A percentile compares a stretch with the other conserved stretches of the same genome.
These are phyloP conservation scores for Takifugu flavidus DNA, from an alignment of 2,113 vertebrate species.

Conservation along the genomic window DNA sequence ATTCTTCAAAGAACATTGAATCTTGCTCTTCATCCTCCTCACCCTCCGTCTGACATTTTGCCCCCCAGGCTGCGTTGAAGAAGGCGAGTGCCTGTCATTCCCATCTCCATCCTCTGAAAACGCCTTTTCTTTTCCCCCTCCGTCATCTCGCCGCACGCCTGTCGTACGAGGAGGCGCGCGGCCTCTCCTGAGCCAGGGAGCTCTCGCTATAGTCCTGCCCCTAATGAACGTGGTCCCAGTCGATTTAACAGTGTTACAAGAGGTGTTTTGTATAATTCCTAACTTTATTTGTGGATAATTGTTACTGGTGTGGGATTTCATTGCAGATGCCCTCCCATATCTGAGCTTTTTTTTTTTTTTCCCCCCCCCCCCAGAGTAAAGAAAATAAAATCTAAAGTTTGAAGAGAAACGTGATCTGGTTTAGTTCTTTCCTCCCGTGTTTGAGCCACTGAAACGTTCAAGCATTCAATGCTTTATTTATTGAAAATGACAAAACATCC, in stretches of 20 bases:
- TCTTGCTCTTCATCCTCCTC: slow-evolving; percentile 5
- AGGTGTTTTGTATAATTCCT: slow-evolving; percentile 84
- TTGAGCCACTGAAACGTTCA: slow-evolving; percentile 10
- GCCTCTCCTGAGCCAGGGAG: slow-evolving; percentile 80
- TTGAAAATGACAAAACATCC: slow-evolving; percentile 77
- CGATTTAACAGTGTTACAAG: slow-evolving; percentile 92
- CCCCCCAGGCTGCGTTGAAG: neutral
- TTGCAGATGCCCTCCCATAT: slow-evolving; percentile 78
- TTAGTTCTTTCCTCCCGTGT: neutral
- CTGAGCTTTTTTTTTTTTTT: slow-evolving; percentile 76
- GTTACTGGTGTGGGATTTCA: slow-evolving; percentile 88
- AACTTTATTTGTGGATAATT: slow-evolving; percentile 90
- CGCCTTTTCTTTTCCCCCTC: slow-evolving; percentile 17
- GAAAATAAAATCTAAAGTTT: slow-evolving; percentile 62
- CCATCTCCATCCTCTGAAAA: slow-evolving; percentile 40
- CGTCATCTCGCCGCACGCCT: slow-evolving; percentile 53
- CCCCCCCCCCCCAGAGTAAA: slow-evolving; percentile 42
- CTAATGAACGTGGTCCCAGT: slow-evolving; percentile 75
- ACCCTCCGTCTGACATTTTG: neutral
- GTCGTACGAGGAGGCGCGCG: slow-evolving; percentile 43
- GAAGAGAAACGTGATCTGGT: slow-evolving; percentile 20
- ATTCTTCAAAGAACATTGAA: neutral
- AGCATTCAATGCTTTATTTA: slow-evolving; percentile 76
- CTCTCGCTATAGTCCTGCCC: slow-evolving; percentile 80
- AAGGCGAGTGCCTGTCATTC: slow-evolving; percentile 29